Evolutionary conservation across 2,797 vertebrate species (phyloP), one percentile per base, ranked within the genome.

Genomic region (Limnodromus scolopaceus): DNA sequence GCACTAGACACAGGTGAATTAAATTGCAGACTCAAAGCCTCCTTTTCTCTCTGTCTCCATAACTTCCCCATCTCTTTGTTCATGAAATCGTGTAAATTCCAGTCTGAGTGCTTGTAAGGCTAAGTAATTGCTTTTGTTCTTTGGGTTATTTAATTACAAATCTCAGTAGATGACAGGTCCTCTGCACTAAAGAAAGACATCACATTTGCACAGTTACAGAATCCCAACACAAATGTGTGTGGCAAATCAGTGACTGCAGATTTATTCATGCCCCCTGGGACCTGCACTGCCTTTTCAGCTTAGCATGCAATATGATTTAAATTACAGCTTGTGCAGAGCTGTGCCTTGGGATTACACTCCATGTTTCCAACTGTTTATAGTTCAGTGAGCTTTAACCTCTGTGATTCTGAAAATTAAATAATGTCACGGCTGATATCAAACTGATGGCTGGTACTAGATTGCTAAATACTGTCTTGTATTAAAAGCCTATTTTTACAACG

Each of bases 311-410:
- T 95, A 91, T 94, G 90, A 97, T 97, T 96, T 96, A 95, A 97
- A 95, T 96, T 96, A 94, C 90, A 97, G 84, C 88, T 94, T 96
- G 96, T 94, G 91, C 54, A 91, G 79, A 96, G 87, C 83, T 91
- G 89, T 96, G 70, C 93, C 95, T 96, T 87, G 92, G 95, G 93
- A 77, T 95, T 96, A 78, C 89, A 94, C 74, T 84, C 91, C 92
- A 68, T 93, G 63, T 92, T 94, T 94, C 89, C 88, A 93, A 90
- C 92, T 95, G 96, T 95, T 97, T 96, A 96, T 79, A 97, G 82
- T 98, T 96, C 85, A 97, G 54, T 94, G 80, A 97, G 87, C 86
- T 95, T 96, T 95, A 95, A 94, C 96, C 87, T 97, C 90, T 79
- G 66, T 94, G 68, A 94, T 94, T 87, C 94, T 93, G 79, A 96